These are phyloP conservation scores for Troides oblongomaculatus DNA, from an alignment of 2,888 invertebrate genomes.

Conservation along the genomic window DNA sequence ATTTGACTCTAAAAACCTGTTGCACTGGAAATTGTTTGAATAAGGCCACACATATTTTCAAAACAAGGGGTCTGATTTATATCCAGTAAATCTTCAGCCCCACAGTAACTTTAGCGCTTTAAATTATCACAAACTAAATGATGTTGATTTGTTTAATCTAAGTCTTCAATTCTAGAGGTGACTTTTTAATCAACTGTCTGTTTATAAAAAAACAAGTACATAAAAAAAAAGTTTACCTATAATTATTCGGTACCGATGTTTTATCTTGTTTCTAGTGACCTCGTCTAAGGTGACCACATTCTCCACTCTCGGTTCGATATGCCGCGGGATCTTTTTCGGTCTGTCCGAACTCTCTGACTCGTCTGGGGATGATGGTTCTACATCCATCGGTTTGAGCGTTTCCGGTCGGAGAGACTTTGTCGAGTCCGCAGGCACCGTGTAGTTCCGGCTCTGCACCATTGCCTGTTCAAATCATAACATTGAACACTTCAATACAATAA, in stretches of 20 bases:
- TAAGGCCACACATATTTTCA: too few species aligned
- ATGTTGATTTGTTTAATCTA: too few species aligned
- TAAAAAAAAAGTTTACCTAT: conserved; percentile 50
- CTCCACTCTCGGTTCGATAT: conserved; percentile 62
- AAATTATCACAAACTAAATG: too few species aligned
- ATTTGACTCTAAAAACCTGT: too few species aligned
- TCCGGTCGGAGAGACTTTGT: conserved; percentile 59
- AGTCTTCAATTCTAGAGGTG: too few species aligned
- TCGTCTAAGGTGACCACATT: conserved; percentile 71
- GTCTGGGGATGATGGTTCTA: conserved; percentile 29
- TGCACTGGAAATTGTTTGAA: too few species aligned
- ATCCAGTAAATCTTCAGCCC: too few species aligned
- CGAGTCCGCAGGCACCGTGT: conserved; percentile 63
- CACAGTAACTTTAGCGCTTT: too few species aligned
- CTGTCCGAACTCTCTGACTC: conserved; percentile 31
- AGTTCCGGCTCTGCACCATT: conserved; percentile 63
- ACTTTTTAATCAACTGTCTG: too few species aligned
- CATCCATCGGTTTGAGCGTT: conserved; percentile 32
- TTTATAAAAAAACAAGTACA: neutral
- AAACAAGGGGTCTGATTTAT: too few species aligned
- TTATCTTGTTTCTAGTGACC: conserved; percentile 75
- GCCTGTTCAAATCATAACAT: conserved; percentile 45
- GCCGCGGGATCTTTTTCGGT: conserved; percentile 58
- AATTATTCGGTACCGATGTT: conserved; percentile 75
- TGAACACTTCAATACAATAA: neutral